Base-by-base conservation (phyloP, 2,888 invertebrate species). In the Drosophila colorata region DNA sequence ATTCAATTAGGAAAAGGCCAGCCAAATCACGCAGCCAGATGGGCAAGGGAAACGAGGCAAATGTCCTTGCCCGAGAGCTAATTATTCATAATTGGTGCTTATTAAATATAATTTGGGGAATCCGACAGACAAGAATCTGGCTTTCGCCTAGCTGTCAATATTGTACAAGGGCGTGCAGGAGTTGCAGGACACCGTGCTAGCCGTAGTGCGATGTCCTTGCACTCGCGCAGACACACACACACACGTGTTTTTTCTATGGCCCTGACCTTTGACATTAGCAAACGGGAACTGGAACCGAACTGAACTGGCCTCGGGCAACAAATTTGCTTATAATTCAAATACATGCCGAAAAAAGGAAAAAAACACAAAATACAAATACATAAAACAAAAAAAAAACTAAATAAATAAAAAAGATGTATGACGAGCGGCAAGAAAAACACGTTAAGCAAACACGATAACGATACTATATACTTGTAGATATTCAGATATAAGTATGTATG, bases 321-420 rank as follows among this genome's bases (percentile, higher is more conserved):
- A 86, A 86, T 86, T 86, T 78, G 81, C 80, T 84, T 84, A 81
- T 86, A 80, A 86, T 74, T 86, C 80, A 75, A 81, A 80, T 68
- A 73, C 65, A 69, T 55, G 64, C 57, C 71, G 35, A 69, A 77
- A 60, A 57, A 65, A 40, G 40, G 28, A n/a, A 55, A 65, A 37
- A 46, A 41, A 56, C 37, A 46, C 28, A 40, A 40, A 65, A 43
- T 13, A 68, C 43, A 67, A 64, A 58, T 37, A 37, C 44, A 59
- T 43, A 37, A 71, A 67, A 63, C 23, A 55, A 52, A 66, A 64
- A 48, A n/a, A 28, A 44, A 67, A 59, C 51, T 59, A 56, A 66
- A n/a, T 35, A 44, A 67, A 59, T 53, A 61, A 56, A 66, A 80
- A 57, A 55, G 18, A 70, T 58, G 60, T 70, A 59, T 60, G 51